These are phyloP conservation scores for Popillia japonica DNA, from an alignment of 1,140 invertebrate genomes.

Conservation along the genomic window DNA sequence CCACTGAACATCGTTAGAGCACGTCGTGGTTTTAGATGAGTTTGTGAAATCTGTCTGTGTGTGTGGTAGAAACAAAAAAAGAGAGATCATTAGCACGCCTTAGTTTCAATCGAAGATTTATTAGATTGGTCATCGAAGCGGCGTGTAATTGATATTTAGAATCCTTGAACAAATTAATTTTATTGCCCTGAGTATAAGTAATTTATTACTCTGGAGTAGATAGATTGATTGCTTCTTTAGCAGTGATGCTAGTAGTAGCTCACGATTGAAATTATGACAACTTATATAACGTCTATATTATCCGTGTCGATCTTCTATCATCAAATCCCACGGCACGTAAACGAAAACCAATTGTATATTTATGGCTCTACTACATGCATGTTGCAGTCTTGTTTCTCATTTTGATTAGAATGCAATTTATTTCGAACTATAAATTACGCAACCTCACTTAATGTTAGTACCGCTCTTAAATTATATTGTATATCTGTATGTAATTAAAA, in stretches of 20 bases:
- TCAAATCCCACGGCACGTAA: too few relatives aligned
- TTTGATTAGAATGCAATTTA: too few relatives aligned
- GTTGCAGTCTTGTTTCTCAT: too few relatives aligned
- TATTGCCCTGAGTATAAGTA: conserved; percentile 26
- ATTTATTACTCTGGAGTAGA: conserved; percentile 7
- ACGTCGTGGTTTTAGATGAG: not conserved
- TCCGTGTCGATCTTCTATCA: too few relatives aligned
- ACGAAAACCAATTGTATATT: too few relatives aligned
- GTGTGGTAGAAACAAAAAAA: conserved; percentile 23
- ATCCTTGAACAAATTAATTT: conserved; percentile 34
- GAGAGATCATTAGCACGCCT: conserved; percentile 15
- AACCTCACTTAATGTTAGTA: too few relatives aligned
- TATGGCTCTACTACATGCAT: too few relatives aligned
- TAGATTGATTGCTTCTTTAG: conserved; percentile 28
- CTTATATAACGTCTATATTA: conserved; percentile 11
- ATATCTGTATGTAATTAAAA: too few relatives aligned
- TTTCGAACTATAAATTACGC: too few relatives aligned
- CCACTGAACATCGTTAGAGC: not conserved
- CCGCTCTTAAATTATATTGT: too few relatives aligned
- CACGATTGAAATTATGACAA: conserved; percentile 7
- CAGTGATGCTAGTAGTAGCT: not conserved
- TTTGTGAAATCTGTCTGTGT: not conserved
- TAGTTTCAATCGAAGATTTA: conserved; percentile 31
- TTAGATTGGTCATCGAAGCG: conserved; percentile 17
- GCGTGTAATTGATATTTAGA: conserved; percentile 35